phyloP scores from a whole-genome alignment of 2,888 invertebrate species.

The Lamellibrachia columna region DNA sequence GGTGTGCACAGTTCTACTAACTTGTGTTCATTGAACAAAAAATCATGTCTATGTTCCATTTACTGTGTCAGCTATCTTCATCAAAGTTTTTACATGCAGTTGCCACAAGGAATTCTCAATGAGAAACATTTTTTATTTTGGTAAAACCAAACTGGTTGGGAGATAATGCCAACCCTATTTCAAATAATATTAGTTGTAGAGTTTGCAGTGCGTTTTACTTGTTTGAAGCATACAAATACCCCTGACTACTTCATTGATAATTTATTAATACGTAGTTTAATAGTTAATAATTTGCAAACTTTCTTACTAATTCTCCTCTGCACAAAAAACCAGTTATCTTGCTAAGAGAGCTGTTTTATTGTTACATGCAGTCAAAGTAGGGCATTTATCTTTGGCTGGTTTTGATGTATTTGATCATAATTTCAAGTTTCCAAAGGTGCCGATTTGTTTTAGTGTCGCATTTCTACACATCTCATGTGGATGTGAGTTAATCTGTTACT shows the following conservation, averaged over 20 bases:
- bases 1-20: background rate
- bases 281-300: background rate
- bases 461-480: background rate
- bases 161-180: too few species aligned
- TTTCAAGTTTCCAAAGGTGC: background rate
- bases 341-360: background rate
- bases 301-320: background rate
- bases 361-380: background rate
- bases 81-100: background rate
- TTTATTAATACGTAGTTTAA: background rate
- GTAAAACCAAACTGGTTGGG: background rate
- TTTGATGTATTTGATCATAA: background rate
- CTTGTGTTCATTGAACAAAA: background rate
- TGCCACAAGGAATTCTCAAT: too few species aligned
- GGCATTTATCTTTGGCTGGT: background rate
- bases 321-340: background rate
- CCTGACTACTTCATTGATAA: background rate
- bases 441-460: background rate
- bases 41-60: background rate
- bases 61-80: background rate
- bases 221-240: background rate
- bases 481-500: background rate
- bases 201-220: background rate
- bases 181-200: too few species aligned
- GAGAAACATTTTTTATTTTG: background rate